Evolutionary conservation across 2,797 vertebrate genomes (phyloP), one percentile per base, ranked within the genome.

Genomic region (Lutjanus campechanus): DNA sequence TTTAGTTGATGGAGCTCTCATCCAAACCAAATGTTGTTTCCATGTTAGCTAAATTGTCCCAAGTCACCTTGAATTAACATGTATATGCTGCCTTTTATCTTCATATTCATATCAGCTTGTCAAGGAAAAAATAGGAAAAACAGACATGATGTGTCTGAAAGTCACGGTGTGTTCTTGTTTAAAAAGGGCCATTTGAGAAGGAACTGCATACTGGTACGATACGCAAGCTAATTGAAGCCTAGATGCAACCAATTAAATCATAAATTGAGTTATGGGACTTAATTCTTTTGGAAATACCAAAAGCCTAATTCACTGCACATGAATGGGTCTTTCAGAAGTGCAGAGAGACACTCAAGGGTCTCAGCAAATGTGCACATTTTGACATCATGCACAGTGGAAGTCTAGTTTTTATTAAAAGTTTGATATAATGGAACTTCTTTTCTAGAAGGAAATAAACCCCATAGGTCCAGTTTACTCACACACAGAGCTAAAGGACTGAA

Each of bases 231-330:
- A 95, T 87, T 90, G 74, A 83, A 89, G 70, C 63, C 91, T 78
- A 83, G 91, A 89, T 94, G 92, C 88, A 86, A 80, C 92, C 94
- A 94, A 88, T 95, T 94, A 93, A 76, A 87, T 86, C 73, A 87
- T 82, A 93, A 94, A 94, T 94, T 91, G 29, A 93, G 82, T 95
- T 94, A 94, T 84, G 79, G 77, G 75, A 66, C 79, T 86, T 92
- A 81, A 91, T 91, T 92, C 13, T 83, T 92, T 82, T 86, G 73
- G 70, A 87, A 91, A 93, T 92, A 69, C 74, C 76, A 69, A 82
- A 90, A 78, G 86, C 69, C 86, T 92, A 81, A 94, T 92, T 93
- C 76, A 73, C 59, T 79, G 83, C 83, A 82, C 87, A 91, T 93
- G 91, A 93, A 90, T 88, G 58, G 81, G 41, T 83, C 75, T 76